Conservation (phyloP, 2,113 vertebrate genomes). For the Hippocampus mohnikei region DNA sequence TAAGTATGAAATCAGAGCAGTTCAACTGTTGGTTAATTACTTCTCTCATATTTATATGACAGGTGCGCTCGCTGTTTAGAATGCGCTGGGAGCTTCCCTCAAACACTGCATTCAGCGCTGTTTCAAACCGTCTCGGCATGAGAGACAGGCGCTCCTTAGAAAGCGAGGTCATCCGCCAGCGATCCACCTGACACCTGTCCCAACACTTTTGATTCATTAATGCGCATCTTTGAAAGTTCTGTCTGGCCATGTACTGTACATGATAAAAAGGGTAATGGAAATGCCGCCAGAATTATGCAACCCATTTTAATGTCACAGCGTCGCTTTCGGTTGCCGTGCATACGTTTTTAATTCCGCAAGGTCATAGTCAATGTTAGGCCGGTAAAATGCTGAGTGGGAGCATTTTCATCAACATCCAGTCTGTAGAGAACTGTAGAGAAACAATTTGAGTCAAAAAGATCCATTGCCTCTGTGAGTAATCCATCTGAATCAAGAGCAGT, state of each 20-base stretch:
- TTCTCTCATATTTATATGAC: not conserved
- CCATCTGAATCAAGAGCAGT: conserved; percentile 54
- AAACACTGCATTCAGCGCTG: conserved; percentile 44
- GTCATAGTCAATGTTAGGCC: conserved; percentile 21
- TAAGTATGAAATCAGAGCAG: conserved; percentile 13
- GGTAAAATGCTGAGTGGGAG: conserved; percentile 21
- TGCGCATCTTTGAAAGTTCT: conserved; percentile 34
- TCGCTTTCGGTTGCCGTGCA: conserved; percentile 2
- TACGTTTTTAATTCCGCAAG: conserved; percentile 19
- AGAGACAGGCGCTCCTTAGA: conserved; percentile 30
- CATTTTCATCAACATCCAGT: conserved; percentile 23
- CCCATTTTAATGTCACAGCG: not conserved
- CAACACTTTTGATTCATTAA: conserved; percentile 49
- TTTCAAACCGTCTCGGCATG: conserved; percentile 40
- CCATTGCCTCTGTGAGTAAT: conserved; percentile 50
- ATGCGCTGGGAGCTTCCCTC: conserved; percentile 25
- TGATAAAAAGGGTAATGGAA: not conserved
- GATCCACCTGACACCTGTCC: conserved; percentile 45
- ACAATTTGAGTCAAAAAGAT: conserved; percentile 22
- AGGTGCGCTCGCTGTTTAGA: too few species aligned
- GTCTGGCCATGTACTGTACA: not conserved
- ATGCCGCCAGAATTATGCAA: not conserved
- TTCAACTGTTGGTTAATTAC: conserved; percentile 2
- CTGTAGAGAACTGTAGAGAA: conserved; percentile 29
- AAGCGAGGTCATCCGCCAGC: conserved; percentile 55